Conservation (phyloP, 2,113 vertebrate genomes). For the Tychaedon coryphoeus region DNA sequence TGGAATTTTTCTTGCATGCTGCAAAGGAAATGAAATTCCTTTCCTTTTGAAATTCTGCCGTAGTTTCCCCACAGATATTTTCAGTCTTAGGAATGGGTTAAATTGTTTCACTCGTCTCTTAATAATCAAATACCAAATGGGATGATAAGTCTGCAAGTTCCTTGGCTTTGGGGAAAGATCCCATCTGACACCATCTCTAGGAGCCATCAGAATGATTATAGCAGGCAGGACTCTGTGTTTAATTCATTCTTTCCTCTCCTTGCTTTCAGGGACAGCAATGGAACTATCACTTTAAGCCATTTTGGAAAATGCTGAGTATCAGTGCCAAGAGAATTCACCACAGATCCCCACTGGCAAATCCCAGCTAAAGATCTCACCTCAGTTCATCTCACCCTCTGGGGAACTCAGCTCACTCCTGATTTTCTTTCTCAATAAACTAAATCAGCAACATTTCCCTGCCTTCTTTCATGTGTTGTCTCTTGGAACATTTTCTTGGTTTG, state of each 20-base stretch:
- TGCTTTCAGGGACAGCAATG: constrained; percentile 38
- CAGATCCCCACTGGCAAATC: constrained; percentile 10
- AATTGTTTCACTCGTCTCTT: neutral
- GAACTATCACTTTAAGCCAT: constrained; percentile 40
- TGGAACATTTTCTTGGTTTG: constrained; percentile 9
- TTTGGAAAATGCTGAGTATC: constrained; percentile 51
- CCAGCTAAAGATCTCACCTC: constrained; percentile 27
- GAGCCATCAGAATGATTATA: neutral
- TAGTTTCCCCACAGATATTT: neutral
- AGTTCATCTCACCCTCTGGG: constrained; percentile 17
- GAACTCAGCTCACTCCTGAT: neutral
- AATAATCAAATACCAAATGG: neutral
- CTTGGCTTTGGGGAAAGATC: neutral
- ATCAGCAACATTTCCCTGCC: constrained; percentile 45
- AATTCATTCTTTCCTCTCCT: neutral
- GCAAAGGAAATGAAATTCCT: neutral
- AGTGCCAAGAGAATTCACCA: neutral
- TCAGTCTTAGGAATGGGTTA: neutral
- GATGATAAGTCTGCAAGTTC: neutral
- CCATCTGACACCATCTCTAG: neutral
- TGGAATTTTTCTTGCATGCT: neutral
- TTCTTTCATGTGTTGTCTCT: neutral
- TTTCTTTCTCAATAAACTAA: constrained; percentile 61
- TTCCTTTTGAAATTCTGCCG: neutral
- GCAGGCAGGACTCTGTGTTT: neutral